Conservation (phyloP, 1,140 invertebrate genomes). For the Brachionus sp. region DNA sequence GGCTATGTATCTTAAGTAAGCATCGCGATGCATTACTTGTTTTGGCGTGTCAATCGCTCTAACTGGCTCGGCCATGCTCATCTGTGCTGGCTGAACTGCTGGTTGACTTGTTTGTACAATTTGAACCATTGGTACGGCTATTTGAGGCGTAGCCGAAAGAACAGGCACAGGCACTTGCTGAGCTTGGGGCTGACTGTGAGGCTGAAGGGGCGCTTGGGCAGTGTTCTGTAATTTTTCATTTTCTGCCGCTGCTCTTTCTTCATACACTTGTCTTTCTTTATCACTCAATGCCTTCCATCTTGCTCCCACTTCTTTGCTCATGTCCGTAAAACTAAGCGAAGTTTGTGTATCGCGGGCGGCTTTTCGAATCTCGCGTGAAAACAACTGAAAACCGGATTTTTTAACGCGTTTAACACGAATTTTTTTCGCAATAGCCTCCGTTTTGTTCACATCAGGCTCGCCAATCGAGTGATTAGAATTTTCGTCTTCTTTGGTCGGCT, state of each 20-base stretch:
- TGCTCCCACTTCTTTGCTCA: constrained; percentile 30
- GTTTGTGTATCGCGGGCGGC: not conserved
- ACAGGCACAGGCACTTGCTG: not conserved
- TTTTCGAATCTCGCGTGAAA: not conserved
- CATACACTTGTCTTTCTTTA: not conserved
- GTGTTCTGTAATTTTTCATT: not conserved
- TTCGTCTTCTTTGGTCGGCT: not conserved
- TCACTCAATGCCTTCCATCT: constrained; percentile 38
- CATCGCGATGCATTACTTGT: constrained; percentile 12
- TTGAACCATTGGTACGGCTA: not conserved
- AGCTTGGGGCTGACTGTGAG: not conserved
- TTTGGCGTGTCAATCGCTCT: not conserved
- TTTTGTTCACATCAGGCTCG: not conserved
- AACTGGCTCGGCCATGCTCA: not conserved
- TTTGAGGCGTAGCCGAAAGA: not conserved
- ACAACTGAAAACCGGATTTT: constrained; percentile 31
- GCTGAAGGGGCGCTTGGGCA: not conserved
- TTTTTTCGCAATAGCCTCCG: not conserved
- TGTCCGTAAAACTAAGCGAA: not conserved
- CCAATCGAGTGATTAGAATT: not conserved
- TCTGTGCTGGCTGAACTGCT: not conserved
- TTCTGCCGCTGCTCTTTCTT: not conserved
- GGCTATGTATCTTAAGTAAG: constrained; percentile 19
- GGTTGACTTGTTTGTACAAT: not conserved
- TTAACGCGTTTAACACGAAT: not conserved